Conservation (phyloP, 1,140 invertebrate genomes). For the Ptiloglossa arizonensis region DNA sequence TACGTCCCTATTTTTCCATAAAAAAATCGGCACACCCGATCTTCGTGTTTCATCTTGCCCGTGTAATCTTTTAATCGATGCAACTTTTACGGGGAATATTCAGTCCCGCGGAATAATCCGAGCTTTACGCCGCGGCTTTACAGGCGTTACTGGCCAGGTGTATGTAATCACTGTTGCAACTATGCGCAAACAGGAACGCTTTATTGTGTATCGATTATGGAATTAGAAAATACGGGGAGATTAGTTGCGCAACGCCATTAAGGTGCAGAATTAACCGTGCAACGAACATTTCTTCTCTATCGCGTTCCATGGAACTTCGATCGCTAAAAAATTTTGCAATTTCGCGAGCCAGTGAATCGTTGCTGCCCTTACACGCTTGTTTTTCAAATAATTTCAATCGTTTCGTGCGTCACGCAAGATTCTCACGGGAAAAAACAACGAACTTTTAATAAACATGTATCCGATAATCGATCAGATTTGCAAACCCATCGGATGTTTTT, state of each 20-base stretch:
- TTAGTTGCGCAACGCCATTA: conserved; percentile 28
- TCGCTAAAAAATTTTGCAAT: neutral
- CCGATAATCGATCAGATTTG: too few species aligned
- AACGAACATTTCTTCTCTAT: neutral
- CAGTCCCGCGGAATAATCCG: conserved; percentile 20
- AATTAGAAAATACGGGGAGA: conserved; percentile 41
- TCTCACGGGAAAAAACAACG: too few species aligned
- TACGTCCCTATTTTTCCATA: neutral
- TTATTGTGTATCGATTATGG: conserved; percentile 46
- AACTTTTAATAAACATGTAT: too few species aligned
- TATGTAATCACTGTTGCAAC: conserved; percentile 33
- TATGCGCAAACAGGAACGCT: conserved; percentile 26
- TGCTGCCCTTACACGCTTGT: too few species aligned
- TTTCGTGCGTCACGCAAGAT: too few species aligned
- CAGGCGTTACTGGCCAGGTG: neutral
- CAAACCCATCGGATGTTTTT: too few species aligned
- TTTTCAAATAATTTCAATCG: too few species aligned
- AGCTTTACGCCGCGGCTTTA: conserved; percentile 32
- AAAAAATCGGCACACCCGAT: neutral
- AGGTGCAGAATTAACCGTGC: neutral
- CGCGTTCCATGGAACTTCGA: neutral
- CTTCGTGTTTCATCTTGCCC: neutral
- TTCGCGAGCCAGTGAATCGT: neutral
- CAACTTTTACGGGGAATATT: conserved; percentile 24
- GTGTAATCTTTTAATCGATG: conserved; percentile 36